phyloP scores from a whole-genome alignment of 35 echinoderm and acorn worm species.

The Amphiura filiformis region DNA sequence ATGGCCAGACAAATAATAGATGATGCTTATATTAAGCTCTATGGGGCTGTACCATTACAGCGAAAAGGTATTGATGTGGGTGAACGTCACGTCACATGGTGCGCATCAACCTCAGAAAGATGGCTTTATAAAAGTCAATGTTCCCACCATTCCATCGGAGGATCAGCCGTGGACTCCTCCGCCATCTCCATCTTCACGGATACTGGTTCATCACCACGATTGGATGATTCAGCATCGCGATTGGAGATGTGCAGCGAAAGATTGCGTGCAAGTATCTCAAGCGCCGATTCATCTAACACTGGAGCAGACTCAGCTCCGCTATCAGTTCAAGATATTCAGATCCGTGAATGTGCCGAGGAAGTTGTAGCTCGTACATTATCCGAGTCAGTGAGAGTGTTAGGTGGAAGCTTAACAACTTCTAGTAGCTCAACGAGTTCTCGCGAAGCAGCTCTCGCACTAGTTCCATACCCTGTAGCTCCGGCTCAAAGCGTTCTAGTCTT shows the following conservation, averaged over 20 bases:
- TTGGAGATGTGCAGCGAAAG: not conserved
- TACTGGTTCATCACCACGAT: slow-evolving; percentile 6
- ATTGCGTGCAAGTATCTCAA: not conserved
- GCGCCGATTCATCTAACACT: not conserved
- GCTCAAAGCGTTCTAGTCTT: slow-evolving; percentile 50
- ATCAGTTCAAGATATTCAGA: slow-evolving; percentile 21
- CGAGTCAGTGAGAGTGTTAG: slow-evolving; percentile 24
- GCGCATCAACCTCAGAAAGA: not conserved
- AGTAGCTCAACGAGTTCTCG: not conserved
- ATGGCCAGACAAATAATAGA: slow-evolving; percentile 13
- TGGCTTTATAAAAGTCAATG: not conserved
- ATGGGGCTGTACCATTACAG: not conserved
- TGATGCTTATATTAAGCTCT: slow-evolving; percentile 12
- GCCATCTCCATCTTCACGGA: slow-evolving; percentile 41
- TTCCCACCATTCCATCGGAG: not conserved
- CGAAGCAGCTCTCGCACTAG: slow-evolving; percentile 21
- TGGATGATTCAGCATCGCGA: not conserved
- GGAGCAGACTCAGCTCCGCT: not conserved
- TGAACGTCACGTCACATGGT: not conserved
- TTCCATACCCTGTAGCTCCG: slow-evolving; percentile 4
- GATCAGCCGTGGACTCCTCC: slow-evolving; percentile 45
- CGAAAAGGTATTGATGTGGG: not conserved
- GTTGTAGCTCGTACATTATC: slow-evolving; percentile 18
- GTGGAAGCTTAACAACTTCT: slow-evolving; percentile 13
- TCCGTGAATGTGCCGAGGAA: slow-evolving; percentile 27